A percentile compares a stretch with the other conserved stretches of the same genome.
Evolutionary conservation across 1,140 invertebrate genomes (phyloP).

Genomic region (Microvelia longipes): DNA sequence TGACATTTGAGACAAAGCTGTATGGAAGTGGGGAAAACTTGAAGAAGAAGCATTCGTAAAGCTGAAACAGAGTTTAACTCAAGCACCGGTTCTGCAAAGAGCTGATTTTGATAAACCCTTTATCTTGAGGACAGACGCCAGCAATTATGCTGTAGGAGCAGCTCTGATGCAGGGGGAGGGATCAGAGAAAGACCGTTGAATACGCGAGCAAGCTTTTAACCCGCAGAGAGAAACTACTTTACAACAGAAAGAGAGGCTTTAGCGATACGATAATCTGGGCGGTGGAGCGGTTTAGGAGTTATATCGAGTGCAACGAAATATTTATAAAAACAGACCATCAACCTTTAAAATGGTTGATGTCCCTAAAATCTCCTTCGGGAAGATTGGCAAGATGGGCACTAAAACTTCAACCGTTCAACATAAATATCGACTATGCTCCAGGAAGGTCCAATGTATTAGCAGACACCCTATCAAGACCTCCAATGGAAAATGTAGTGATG

Average conservation of each 20-base stretch:
- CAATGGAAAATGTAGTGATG: no score
- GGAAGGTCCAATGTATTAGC: not conserved
- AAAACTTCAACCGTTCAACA: not conserved
- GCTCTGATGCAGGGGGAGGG: constrained; percentile 22
- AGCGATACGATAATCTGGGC: constrained; percentile 30
- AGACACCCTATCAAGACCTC: not conserved
- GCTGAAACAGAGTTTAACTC: not conserved
- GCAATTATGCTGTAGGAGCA: constrained; percentile 21
- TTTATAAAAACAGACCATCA: not conserved
- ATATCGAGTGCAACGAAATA: constrained; percentile 20
- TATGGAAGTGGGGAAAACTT: not conserved
- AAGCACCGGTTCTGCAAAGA: not conserved
- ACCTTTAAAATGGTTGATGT: not conserved
- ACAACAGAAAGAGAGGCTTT: constrained; percentile 32
- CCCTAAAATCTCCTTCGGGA: not conserved
- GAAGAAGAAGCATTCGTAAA: not conserved
- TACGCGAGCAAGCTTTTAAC: constrained; percentile 31
- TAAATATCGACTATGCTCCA: not conserved
- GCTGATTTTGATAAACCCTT: constrained; percentile 13
- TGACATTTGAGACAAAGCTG: not conserved
- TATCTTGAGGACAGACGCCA: constrained; percentile 24
- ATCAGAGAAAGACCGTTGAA: constrained; percentile 21
- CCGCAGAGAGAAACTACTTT: constrained; percentile 30
- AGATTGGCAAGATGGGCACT: not conserved
- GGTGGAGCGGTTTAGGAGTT: constrained; percentile 26